Evolutionary conservation across 2,888 invertebrate genomes (phyloP).

Genomic region (Erebia palarica): DNA sequence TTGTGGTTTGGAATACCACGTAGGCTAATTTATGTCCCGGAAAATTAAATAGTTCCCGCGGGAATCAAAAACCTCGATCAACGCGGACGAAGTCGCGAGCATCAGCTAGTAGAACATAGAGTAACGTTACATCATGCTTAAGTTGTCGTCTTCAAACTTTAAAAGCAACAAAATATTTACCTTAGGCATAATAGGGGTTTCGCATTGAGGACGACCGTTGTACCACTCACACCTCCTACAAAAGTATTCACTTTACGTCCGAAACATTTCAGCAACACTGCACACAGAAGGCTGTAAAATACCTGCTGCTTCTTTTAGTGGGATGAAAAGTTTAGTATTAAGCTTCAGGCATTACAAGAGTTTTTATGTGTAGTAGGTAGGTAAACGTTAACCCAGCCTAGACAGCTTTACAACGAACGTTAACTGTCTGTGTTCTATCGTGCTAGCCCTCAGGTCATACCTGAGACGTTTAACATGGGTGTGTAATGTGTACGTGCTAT

Average conservation of each 20-base stretch:
- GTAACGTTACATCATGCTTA: background rate
- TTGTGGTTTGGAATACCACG: too few species aligned
- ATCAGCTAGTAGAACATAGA: too few species aligned
- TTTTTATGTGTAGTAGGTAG: conserved; percentile 2
- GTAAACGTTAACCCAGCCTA: conserved; percentile 13
- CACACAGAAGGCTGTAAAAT: background rate
- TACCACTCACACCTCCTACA: conserved; percentile 3
- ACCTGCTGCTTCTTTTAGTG: conserved; percentile 9
- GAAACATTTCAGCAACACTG: conserved; percentile 16
- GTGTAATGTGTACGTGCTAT: too few species aligned
- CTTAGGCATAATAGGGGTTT: conserved; percentile 3
- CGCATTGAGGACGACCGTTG: conserved; percentile 6
- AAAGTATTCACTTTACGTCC: conserved; percentile 5
- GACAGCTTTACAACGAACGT: conserved; percentile 13
- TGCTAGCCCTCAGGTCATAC: background rate
- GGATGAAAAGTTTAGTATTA: conserved; percentile 16
- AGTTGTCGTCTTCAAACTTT: too few species aligned
- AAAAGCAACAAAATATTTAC: conserved; percentile 1
- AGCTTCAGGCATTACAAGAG: conserved; percentile 7
- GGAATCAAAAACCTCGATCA: too few species aligned
- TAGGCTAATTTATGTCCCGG: too few species aligned
- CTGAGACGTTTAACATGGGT: background rate
- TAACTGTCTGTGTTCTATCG: conserved; percentile 11
- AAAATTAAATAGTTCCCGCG: too few species aligned
- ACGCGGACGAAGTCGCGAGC: too few species aligned